Evolutionary conservation across 2,888 invertebrate species (phyloP), one percentile per base, ranked within the genome.

Genomic region (Cephus spinipes): DNA sequence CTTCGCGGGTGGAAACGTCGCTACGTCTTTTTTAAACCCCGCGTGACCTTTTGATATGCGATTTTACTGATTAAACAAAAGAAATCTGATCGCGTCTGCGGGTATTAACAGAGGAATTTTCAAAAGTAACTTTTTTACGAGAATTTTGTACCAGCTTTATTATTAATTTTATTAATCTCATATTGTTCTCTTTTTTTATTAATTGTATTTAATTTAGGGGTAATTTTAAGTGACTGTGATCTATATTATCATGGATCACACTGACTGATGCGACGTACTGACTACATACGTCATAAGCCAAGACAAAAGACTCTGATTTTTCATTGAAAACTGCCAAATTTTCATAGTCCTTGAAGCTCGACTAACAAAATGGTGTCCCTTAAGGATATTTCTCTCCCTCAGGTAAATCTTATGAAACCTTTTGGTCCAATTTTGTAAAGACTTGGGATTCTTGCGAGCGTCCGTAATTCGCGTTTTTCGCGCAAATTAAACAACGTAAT

Each of bases 11-110:
- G 55, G 55, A 55, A 55, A 23, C 23, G 55, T 55, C 71, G 71
- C 71, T 31, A 31, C 9, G 71, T 71, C 31, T 4, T 71, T 71
- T 6, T 71, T 33, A 71, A 71, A 71, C 12, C 32, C 12, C 71
- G 33, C 30, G 33, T 30, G 35, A 74, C 3, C 30, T 34, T 74
- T 36, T 40, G 23, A 74, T 33, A 74, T 74, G 3, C 74, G 74
- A 35, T n/a, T 74, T 74, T 74, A 74, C 30, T n/a, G 74, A 31
- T 71, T 35, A 12, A 71, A 15, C 30, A 33, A 30, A 71, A 30
- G 11, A 71, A 71, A 71, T 31, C 23, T 32, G 82, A 82, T 83
- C 81, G 79, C 79, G 68, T 80, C 81, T 81, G 81, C 82, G 81
- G 81, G 80, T 76, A 32, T 40, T 34, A 23, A 30, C 55, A 23